A percentile compares a stretch with the other conserved stretches of the same genome.
These are phyloP conservation scores for Argynnis bischoffii DNA, from an alignment of 2,888 invertebrate genomes.

Conservation along the genomic window DNA sequence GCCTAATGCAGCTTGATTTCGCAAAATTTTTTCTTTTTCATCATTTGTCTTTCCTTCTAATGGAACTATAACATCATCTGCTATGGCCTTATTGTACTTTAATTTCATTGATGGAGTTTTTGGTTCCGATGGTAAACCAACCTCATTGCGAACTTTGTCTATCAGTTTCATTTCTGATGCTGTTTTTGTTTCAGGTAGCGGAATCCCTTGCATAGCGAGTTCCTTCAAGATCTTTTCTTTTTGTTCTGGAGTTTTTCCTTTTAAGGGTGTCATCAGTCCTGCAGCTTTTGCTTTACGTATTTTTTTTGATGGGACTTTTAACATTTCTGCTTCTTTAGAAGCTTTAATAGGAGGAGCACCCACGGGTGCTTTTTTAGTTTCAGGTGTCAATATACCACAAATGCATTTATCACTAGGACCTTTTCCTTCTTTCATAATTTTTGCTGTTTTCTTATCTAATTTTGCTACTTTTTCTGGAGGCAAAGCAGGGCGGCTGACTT, in stretches of 20 bases:
- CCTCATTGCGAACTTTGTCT: slow-evolving; percentile 40
- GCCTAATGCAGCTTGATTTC: slow-evolving; percentile 42
- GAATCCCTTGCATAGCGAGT: slow-evolving; percentile 35
- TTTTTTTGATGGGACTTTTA: slow-evolving; percentile 36
- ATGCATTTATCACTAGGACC: slow-evolving; percentile 52
- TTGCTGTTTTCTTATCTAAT: slow-evolving; percentile 44
- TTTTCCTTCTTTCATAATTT: slow-evolving; percentile 47
- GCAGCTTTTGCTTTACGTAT: slow-evolving; percentile 40
- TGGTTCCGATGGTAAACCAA: slow-evolving; percentile 41
- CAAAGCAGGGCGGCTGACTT: slow-evolving; percentile 41
- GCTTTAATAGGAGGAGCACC: slow-evolving; percentile 29
- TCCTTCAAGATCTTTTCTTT: slow-evolving; percentile 39
- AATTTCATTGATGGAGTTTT: slow-evolving; percentile 38
- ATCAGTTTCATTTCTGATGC: slow-evolving; percentile 44
- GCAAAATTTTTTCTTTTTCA: slow-evolving; percentile 47
- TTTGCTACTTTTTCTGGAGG: slow-evolving; percentile 39
- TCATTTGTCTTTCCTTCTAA: slow-evolving; percentile 46
- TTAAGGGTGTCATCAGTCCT: slow-evolving; percentile 41
- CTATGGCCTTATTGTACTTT: slow-evolving; percentile 40
- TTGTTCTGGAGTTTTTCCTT: slow-evolving; percentile 34
- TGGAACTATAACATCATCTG: slow-evolving; percentile 44
- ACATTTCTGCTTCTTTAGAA: slow-evolving; percentile 23
- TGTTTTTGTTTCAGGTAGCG: slow-evolving; percentile 41
- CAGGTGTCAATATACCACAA: slow-evolving; percentile 44
- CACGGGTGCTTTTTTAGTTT: slow-evolving; percentile 39